Base-by-base conservation (phyloP, 2,888 invertebrate genomes). In the Drosophila mayaguana region DNA sequence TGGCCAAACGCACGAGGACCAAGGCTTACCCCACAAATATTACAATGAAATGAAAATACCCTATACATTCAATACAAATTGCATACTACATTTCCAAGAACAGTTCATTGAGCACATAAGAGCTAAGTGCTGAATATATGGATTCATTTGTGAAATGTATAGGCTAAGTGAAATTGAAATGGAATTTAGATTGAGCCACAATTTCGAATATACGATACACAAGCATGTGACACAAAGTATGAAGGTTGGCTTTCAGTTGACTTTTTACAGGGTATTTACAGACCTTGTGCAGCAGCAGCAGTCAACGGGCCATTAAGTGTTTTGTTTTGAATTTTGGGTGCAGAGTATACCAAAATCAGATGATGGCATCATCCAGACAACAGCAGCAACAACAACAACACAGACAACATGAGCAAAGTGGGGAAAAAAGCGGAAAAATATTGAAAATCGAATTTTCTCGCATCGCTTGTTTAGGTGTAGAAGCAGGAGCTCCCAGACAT, bases 371-470 rank as follows among this genome's bases (percentile, higher is more conserved):
- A 56, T 42, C 45, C 67, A 42, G 46, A 42, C 34, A 48, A 38
- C 22, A 45, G 22, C 20, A 51, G 22, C 20, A 51, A 51, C 32
- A 36, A 28, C 28, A 28, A 45, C 25, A 53, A 50, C 57, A 63
- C 48, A 71, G 54, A 65, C n/a, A 54, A 1, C 38, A 54, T n/a
- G n/a, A 67, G 64, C 57, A 90, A 86, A 86, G 86, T 88, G 86
- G 69, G 67, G 65, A 51, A 60, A 69, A 69, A 67, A 56, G 25
- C 20, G 69, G 69, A 88, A 80, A 76, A 84, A 80, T 81, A 77
- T 75, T 89, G 88, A 81, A 86, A 90, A 86, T 86, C 90, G 85
- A 86, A 90, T 90, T 90, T 86, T 51, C 18, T 60, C 48, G 63
- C 63, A 36, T 36, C 48, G 50, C 38, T 32, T 38, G 57, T 53